Base-by-base conservation (phyloP, 1,140 invertebrate genomes). In the Physella acuta region DNA sequence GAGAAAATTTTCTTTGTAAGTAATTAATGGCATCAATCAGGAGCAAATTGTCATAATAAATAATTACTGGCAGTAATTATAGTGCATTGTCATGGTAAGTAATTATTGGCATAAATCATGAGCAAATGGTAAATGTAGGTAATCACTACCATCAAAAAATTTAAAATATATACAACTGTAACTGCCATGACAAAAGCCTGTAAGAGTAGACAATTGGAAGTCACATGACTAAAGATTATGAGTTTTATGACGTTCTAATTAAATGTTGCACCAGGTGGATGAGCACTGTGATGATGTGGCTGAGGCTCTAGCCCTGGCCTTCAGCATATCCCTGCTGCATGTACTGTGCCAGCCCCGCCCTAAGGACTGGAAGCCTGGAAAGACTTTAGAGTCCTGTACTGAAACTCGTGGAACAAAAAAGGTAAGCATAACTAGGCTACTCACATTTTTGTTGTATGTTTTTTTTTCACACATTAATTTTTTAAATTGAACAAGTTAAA, bases 311-410 rank as follows among this genome's bases (percentile, higher is more conserved):
- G 65, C 52, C 49, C 36, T 68, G 20, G 65, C 65, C 17, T 68
- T 68, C 34, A 68, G 65, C 49, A 58, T 82, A 3, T 78, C 80
- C 8, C 71, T 84, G 34, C 75, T 84, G 0, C 79, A 83, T 71
- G 81, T 82, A 20, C 74, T 84, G 4, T 81, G 79, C 62, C 79
- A 81, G 73, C 81, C 81, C 17, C 73, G 77, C 11, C 78, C 78
- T 11, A 56, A 56, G 3, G 65, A 61, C 44, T 79, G 77, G 76
- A 56, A 77, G 61, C 78, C 79, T 30, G 74, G 75, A 5, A 33
- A 78, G 2, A 60, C 68, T 55, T 24, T 51, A 52, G 39, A 11
- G 53, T 24, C 53, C 8, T 44, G 39, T 11, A 44, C 39, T 44
- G 20, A 5, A 5, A 44, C 39, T 44, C 8, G 8, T 11, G 39